Base-by-base conservation (phyloP, 1,140 invertebrate species). In the Sminthurinus signatus region DNA sequence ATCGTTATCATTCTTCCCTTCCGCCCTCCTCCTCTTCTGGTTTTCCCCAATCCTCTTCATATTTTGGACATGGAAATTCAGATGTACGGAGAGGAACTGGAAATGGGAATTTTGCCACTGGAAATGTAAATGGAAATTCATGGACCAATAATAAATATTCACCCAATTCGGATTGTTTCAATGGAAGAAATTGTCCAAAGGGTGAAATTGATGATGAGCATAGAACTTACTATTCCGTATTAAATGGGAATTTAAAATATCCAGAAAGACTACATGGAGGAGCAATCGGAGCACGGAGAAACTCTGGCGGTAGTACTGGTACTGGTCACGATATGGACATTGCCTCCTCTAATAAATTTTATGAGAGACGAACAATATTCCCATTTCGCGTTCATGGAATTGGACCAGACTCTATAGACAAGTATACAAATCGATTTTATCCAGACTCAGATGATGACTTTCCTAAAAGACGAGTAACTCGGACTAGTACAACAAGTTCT, bases 141-240 rank as follows among this genome's bases (percentile, higher is more conserved):
- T 50, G 48, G 43, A 27, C 28, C 50, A 25, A 50, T 50, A 29
- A 60, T 44, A 21, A 29, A 3, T 62, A 50, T 42, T 42, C 46
- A 27, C 28, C 48, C 4, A 52, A 32, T 28, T 32, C 25, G 36
- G 36, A 64, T 44, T 51, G 46, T 48, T 57, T 32, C 57, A 51
- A 51, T 60, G 65, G 56, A 5, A 64, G 25, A 48, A 63, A 60
- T 23, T 63, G 60, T 25, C 46, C 27, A 17, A 29, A 32, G 39
- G 21, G 14, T n/a, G 23, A 27, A 27, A 27, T 52, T 27, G 58
- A 56, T 52, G 69, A 70, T 50, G 61, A 64, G 28, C 60, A 52
- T 54, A 68, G 56, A 61, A 60, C 23, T 23, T 63, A 60, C 42
- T 60, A 68, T 43, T 68, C 56, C 25, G 46, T 23, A 14, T 23